phyloP scores from a whole-genome alignment of 2,113 vertebrate genomes.

The Microcebus tavaratra region DNA sequence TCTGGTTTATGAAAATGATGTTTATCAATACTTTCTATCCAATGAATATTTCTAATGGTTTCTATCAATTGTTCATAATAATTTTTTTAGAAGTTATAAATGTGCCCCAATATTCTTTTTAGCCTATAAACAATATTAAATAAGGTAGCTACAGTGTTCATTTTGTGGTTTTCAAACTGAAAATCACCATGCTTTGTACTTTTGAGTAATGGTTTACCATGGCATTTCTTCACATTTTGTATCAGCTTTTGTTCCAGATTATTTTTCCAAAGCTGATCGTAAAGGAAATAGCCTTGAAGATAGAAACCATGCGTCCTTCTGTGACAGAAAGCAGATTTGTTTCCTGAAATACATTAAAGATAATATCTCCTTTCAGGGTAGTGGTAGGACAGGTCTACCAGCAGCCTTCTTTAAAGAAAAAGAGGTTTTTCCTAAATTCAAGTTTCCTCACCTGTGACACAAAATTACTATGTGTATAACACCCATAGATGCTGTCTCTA shows the following conservation, averaged over 20 bases:
- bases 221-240: neutral
- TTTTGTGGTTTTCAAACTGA: neutral
- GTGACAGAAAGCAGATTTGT: constrained; percentile 1
- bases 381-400: neutral
- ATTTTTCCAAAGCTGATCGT: neutral
- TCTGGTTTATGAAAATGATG: neutral
- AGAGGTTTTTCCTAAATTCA: neutral
- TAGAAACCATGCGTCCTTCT: neutral
- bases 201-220: neutral
- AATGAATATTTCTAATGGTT: neutral
- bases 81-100: neutral
- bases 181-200: neutral
- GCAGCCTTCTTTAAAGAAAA: neutral
- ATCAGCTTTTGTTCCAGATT: neutral
- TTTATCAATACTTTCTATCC: neutral
- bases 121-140: neutral
- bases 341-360: neutral
- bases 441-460: neutral
- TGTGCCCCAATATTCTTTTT: neutral
- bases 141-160: neutral
- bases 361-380: neutral
- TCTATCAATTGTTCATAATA: neutral
- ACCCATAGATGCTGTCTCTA: neutral
- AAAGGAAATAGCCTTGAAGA: neutral
- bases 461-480: neutral